Evolutionary conservation across 2,888 invertebrate species (phyloP).

Genomic region (Coelinius sp.): DNA sequence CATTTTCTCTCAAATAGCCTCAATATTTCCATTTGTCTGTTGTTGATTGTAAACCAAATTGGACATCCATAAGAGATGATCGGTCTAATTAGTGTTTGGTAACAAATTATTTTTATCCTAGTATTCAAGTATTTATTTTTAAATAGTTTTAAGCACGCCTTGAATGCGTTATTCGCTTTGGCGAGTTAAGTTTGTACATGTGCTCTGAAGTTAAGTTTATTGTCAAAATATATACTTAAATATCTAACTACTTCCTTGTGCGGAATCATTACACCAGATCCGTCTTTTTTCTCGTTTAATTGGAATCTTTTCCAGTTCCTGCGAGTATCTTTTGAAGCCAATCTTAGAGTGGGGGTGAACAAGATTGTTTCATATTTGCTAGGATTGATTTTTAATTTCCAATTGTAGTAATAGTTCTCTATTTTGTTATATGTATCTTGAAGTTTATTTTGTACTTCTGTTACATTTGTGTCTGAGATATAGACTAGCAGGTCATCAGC

Average conservation of each 20-base stretch:
- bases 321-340: neutral
- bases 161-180: neutral
- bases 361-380: neutral
- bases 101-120: neutral
- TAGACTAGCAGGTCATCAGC: neutral
- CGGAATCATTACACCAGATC: too few relatives aligned
- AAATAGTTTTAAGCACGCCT: neutral
- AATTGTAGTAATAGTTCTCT: neutral
- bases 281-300: neutral
- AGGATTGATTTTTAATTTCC: neutral
- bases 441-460: neutral
- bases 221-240: neutral
- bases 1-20: slow-evolving; percentile 46
- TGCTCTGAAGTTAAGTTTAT: neutral
- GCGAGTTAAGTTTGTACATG: neutral
- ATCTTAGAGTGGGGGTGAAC: neutral
- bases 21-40: neutral
- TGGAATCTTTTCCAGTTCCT: neutral
- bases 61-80: neutral
- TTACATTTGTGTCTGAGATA: neutral
- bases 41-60: neutral
- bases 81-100: neutral
- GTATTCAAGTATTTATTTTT: neutral
- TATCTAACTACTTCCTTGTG: neutral
- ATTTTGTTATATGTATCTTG: neutral